Conservation (phyloP, 2,797 vertebrate species). For the Tamandua tetradactyla region DNA sequence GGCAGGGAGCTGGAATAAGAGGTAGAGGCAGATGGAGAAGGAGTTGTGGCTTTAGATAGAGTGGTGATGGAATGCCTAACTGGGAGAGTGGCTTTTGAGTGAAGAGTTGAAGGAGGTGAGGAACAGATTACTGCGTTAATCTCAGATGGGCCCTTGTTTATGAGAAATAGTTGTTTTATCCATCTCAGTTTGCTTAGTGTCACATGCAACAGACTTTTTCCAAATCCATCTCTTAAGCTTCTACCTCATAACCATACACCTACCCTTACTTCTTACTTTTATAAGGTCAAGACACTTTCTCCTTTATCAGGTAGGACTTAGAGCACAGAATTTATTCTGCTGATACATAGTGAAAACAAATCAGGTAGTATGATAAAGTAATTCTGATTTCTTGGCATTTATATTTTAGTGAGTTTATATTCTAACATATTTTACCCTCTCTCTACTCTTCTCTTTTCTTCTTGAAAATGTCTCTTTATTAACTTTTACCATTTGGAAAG, state of each 20-base stretch:
- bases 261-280: background rate
- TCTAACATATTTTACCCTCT: background rate
- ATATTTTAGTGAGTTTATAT: background rate
- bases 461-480: background rate
- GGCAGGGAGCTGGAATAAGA: background rate
- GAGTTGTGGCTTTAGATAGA: background rate
- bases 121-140: background rate
- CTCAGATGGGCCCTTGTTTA: background rate
- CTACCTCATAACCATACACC: background rate
- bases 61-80: background rate
- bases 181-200: background rate
- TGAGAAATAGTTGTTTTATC: background rate
- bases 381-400: background rate
- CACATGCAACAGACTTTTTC: background rate
- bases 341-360: slow-evolving; percentile 49
- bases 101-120: background rate
- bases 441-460: background rate
- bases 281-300: background rate
- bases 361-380: slow-evolving; percentile 11
- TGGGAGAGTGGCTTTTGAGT: background rate
- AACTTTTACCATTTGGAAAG: slow-evolving; percentile 31
- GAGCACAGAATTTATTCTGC: background rate
- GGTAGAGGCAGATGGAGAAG: background rate
- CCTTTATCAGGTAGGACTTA: background rate
- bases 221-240: background rate